Percentiles rank a stretch among this genome's conserved stretches.
These are phyloP conservation scores for Acanthosepion esculentum DNA, from an alignment of 2,888 invertebrate species.

Conservation along the genomic window DNA sequence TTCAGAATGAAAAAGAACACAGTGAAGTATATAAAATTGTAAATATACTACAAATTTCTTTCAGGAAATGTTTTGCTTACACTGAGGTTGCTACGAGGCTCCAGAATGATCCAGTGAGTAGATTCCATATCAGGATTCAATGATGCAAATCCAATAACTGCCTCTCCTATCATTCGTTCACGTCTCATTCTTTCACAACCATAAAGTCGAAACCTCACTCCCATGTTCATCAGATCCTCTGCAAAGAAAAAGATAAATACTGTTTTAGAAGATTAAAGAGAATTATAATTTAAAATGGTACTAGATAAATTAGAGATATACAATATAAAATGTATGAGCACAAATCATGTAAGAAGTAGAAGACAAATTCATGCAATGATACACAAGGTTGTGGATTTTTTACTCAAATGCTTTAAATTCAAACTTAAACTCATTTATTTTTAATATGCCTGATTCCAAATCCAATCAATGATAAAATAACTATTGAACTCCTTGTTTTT, in stretches of 20 bases:
- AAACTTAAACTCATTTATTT: too few relatives aligned
- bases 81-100: conserved; percentile 77
- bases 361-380: too few relatives aligned
- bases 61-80: conserved; percentile 60
- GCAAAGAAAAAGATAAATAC: conserved; percentile 55
- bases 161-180: conserved; percentile 92
- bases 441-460: too few relatives aligned
- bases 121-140: conserved; percentile 92
- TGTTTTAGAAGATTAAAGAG: not conserved
- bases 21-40: too few relatives aligned
- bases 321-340: not conserved
- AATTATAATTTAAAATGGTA: not conserved
- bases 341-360: too few relatives aligned
- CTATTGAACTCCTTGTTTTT: too few relatives aligned
- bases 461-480: too few relatives aligned
- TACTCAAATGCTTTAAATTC: too few relatives aligned
- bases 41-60: not conserved
- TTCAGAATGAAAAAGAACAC: too few relatives aligned
- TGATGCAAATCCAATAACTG: conserved; percentile 90
- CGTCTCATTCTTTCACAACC: conserved; percentile 94
- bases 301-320: not conserved
- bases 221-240: conserved; percentile 95
- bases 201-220: conserved; percentile 90
- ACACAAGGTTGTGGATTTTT: too few relatives aligned
- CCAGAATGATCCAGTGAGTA: conserved; percentile 90